These are phyloP conservation scores for Misgurnus anguillicaudatus DNA, from an alignment of 2,113 vertebrate species.

Conservation along the genomic window DNA sequence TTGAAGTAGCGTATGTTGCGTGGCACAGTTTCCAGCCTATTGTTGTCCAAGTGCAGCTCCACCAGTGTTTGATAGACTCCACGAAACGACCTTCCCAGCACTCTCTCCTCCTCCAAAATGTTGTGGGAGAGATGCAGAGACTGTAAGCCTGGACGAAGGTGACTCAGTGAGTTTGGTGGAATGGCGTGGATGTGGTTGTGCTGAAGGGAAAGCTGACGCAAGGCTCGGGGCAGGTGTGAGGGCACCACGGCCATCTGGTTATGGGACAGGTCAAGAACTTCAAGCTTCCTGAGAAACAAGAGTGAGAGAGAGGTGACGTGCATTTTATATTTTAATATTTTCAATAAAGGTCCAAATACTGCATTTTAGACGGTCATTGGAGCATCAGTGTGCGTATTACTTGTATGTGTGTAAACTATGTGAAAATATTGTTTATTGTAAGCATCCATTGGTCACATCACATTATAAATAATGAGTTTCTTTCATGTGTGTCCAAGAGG, in stretches of 20 bases:
- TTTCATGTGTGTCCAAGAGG: neutral
- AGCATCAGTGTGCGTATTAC: neutral
- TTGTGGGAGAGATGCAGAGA: conserved; percentile 78
- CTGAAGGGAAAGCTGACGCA: conserved; percentile 71
- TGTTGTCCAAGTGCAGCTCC: conserved; percentile 78
- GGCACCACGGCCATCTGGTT: conserved; percentile 72
- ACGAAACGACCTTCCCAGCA: conserved; percentile 69
- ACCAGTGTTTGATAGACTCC: conserved; percentile 72
- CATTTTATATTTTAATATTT: no score
- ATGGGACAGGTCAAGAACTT: conserved; percentile 75
- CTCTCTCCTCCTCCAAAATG: conserved; percentile 55
- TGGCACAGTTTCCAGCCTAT: conserved; percentile 73
- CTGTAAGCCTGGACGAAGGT: conserved; percentile 74
- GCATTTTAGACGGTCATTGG: no score
- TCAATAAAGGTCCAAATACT: neutral
- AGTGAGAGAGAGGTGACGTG: neutral
- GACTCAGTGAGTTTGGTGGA: conserved; percentile 69
- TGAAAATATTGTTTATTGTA: neutral
- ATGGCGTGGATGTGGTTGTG: conserved; percentile 75
- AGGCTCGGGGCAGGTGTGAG: conserved; percentile 68
- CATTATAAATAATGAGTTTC: conserved; percentile 5
- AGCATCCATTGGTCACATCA: neutral
- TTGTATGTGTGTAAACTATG: conserved; percentile 12
- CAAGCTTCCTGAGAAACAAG: conserved; percentile 68
- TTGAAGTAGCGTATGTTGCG: conserved; percentile 74